Base-by-base conservation (phyloP, 2,113 vertebrate genomes). In the Rhea americana region DNA sequence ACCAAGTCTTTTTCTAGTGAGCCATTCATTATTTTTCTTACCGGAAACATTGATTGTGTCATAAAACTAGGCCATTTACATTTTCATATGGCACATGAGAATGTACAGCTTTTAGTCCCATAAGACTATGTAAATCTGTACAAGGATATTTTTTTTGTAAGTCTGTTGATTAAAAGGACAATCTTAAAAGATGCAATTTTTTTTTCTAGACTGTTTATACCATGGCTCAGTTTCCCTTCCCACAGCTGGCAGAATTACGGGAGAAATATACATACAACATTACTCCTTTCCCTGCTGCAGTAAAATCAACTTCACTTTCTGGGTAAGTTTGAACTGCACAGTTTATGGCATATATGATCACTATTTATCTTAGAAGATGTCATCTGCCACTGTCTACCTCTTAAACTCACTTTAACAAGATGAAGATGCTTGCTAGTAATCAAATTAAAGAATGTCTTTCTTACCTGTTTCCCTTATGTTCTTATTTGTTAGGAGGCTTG, bases 231-330 rank as follows among this genome's bases (percentile, higher is more conserved):
- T 99, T 99, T 93, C 99, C 99, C 18, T 99, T 99, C 82, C 99
- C 99, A 75, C 99, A 99, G 67, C 94, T 99, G 97, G 98, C 99
- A 19, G 99, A 99, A 96, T 93, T 99, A 89, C 98, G 99, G 85
- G 99, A 99, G 97, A 99, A 99, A 83, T 99, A 99, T 87, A 99
- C 99, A 0, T 99, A 99, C 97, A 99, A 99, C 96, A 99, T 99
- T 82, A 99, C 99, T 74, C 99, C 99, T 6, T 99, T 99, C 82
- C 99, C 99, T 61, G 99, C 98, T 82, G 94, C 99, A 15, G 98
- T 99, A 70, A 99, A 98, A 95, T 97, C 98, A 80, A 39, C 97
- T 66, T 96, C 98, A 45, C 95, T 97, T 84, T 98, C 98, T 90
- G 98, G 99, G 99, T 99, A 97, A 97, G 98, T 85, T 70, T 72